Base-by-base conservation (phyloP, 30 jellyfish, hydroid and myxozoan genomes). In the Calvadosia cruxmelitensis region DNA sequence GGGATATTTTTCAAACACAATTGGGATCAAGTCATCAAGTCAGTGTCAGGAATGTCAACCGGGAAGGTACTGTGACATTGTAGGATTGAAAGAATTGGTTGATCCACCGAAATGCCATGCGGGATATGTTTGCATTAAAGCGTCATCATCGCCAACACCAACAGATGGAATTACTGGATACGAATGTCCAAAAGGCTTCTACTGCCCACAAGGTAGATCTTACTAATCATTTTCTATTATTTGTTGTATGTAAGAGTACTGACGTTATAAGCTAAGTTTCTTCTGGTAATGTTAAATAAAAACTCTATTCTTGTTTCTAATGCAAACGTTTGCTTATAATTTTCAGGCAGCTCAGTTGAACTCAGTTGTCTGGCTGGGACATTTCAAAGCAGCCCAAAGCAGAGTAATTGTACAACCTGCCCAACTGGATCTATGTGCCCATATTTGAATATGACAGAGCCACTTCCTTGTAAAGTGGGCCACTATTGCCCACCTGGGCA, bases 1-100 rank as follows among this genome's bases (percentile, higher is more conserved):
- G 7, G 98, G 98, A 20, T 82, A 77, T 61, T 90, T 70, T 76
- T 90, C 98, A 10, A 74, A 66, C 50, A 77, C 67, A 29, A 71
- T 79, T 27, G 98, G 98, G 12, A 73, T 89, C 24, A 64, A 49
- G 33, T 30, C 63, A 0, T 70, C 88, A 52, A 1, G 69, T 0
- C 75, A 80, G 50, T 89, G 98, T 48, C 88, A 63, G 53, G 94
- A 80, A 53, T 89, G 98, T 53, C 95, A 94, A 63, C 95, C 98
- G 0, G 98, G 98, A 1, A 81, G 85, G 29, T 89, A 75, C 63
- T 89, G 98, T 73, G 85, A 75, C 69, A 77, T 84, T 20, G 70
- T 67, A 33, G 98, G 98, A 27, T 80, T 81, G 13, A 52, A 72
- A 53, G 76, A 74, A 27, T 67, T 89, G 27, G 34, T 77, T 0